phyloP scores from a whole-genome alignment of 2,113 vertebrate species.

The Uria aalge region DNA sequence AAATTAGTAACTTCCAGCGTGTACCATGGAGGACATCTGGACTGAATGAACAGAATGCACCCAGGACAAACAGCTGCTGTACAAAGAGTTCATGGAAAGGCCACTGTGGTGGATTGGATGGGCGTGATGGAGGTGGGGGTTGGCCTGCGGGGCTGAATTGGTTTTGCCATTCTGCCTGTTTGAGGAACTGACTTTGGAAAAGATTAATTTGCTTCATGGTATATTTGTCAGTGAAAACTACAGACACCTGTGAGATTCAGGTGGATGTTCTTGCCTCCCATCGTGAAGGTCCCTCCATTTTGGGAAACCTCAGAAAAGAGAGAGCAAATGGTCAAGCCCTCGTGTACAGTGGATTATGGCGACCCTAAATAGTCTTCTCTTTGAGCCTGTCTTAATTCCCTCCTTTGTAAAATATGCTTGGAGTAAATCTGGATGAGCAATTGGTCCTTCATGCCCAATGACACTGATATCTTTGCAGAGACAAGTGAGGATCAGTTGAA shows the following conservation, averaged over 20 bases:
- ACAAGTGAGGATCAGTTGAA: not conserved
- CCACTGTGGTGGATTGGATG: not conserved
- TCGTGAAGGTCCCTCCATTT: not conserved
- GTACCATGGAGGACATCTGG: not conserved
- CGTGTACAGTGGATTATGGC: not conserved
- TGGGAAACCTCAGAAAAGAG: not conserved
- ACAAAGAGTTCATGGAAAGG: not conserved
- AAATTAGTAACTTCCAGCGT: not conserved
- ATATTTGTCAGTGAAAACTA: not conserved
- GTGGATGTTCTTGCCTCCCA: not conserved
- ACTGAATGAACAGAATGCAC: not conserved
- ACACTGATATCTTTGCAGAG: not conserved
- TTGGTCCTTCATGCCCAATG: not conserved
- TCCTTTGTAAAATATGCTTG: not conserved
- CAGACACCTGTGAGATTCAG: not conserved
- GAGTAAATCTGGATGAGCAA: not conserved
- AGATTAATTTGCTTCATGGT: not conserved
- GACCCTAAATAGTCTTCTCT: not conserved
- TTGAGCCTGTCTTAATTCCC: not conserved
- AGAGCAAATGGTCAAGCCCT: not conserved
- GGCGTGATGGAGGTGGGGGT: not conserved
- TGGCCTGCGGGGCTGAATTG: not conserved
- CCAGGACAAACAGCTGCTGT: not conserved
- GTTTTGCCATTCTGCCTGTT: not conserved
- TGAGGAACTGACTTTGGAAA: not conserved